A percentile compares a stretch with the other conserved stretches of the same genome.
Evolutionary conservation across 2,113 vertebrate genomes (phyloP).

Genomic region (Callipepla squamata): DNA sequence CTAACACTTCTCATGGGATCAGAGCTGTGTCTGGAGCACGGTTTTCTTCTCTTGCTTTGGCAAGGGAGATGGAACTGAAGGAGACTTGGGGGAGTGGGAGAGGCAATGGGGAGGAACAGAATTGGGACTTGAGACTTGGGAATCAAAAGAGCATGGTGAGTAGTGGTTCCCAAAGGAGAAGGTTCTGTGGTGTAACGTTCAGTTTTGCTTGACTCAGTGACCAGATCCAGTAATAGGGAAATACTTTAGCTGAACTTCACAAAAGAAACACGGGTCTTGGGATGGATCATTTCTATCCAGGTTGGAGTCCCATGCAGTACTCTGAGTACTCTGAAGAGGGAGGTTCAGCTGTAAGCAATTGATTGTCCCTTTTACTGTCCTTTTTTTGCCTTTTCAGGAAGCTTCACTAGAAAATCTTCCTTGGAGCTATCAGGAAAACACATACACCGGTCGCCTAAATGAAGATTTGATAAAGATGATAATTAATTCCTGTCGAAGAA

Average conservation of each 20-base stretch:
- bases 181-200: background rate
- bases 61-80: background rate
- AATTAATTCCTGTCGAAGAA: constrained; percentile 69
- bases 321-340: background rate
- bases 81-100: constrained; percentile 6
- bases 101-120: background rate
- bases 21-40: background rate
- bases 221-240: background rate
- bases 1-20: background rate
- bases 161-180: background rate
- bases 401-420: constrained; percentile 72
- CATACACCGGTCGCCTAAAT: constrained; percentile 63
- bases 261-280: background rate
- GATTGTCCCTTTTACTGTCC: background rate
- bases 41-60: background rate
- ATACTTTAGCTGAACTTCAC: background rate
- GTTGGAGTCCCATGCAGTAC: background rate
- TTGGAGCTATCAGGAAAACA: constrained; percentile 80
- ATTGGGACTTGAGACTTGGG: background rate
- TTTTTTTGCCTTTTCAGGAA: constrained; percentile 72
- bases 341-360: background rate
- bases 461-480: constrained; percentile 61
- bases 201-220: background rate
- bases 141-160: background rate
- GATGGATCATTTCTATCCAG: background rate